Percentiles rank a stretch among this genome's conserved stretches.
phyloP scores from a whole-genome alignment of 2,797 vertebrate genomes.

The Aulostomus chinensis region DNA sequence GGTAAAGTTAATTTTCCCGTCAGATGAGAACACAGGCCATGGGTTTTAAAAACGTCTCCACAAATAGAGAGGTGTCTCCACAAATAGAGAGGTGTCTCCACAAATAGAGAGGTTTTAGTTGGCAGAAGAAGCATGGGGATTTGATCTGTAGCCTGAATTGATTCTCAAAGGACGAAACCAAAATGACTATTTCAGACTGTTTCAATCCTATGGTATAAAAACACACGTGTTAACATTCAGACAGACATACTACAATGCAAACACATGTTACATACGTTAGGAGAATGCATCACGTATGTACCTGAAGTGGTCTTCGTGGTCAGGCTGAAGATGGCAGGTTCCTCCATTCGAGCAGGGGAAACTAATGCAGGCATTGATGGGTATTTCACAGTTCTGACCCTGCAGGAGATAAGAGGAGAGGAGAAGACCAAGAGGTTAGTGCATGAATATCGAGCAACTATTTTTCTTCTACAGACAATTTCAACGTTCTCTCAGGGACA shows the following conservation, averaged over 20 bases:
- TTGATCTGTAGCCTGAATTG: conserved; percentile 2
- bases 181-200: no score
- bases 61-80: conserved; percentile 18
- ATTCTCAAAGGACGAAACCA: conserved; percentile 5
- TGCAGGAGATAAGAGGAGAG: conserved; percentile 53
- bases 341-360: conserved; percentile 91
- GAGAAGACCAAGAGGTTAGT: conserved; percentile 8
- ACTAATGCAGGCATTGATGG: conserved; percentile 93
- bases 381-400: conserved; percentile 92
- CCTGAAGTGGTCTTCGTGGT: conserved; percentile 91
- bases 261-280: background rate
- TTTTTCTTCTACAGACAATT: conserved; percentile 7
- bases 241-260: background rate
- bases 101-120: no score
- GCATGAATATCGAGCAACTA: background rate
- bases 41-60: conserved; percentile 22
- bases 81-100: conserved; percentile 18
- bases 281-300: conserved; percentile 37
- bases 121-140: no score
- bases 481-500: background rate
- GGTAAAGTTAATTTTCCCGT: conserved; percentile 36
- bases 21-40: conserved; percentile 34
- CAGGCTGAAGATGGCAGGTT: conserved; percentile 89
- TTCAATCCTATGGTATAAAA: no score
- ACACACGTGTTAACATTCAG: no score